phyloP scores from a whole-genome alignment of 2,888 invertebrate species.

The Gastrophysa polygoni region DNA sequence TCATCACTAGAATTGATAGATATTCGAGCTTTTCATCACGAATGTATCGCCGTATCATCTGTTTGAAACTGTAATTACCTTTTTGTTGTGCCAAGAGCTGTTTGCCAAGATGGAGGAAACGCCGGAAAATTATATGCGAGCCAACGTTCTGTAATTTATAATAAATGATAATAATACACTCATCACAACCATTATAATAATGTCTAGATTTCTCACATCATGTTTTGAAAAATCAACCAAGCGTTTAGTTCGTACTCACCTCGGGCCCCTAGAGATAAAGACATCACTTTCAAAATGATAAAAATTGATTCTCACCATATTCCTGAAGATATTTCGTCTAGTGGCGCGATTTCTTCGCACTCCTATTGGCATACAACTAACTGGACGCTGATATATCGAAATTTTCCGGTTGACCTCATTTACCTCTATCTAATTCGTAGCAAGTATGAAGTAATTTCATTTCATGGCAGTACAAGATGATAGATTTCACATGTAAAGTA shows the following conservation, averaged over 20 bases:
- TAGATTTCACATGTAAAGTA: not conserved
- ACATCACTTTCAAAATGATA: not conserved
- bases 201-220: not conserved
- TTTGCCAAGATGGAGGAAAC: not conserved
- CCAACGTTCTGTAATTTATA: not conserved
- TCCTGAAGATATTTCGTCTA: no score
- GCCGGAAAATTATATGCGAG: not conserved
- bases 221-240: not conserved
- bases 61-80: not conserved
- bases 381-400: no score
- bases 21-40: not conserved
- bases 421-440: not conserved
- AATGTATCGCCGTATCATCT: not conserved
- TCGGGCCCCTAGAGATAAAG: not conserved
- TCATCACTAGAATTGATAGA: not conserved
- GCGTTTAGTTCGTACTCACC: not conserved
- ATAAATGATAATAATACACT: constrained; percentile 1
- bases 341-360: no score
- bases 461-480: not conserved
- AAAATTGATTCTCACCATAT: not conserved
- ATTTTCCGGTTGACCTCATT: not conserved
- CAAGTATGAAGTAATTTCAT: not conserved
- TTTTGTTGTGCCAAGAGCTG: not conserved
- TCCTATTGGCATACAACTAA: no score
- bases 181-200: not conserved